phyloP scores from a whole-genome alignment of 1,140 invertebrate species.

The Dolichoris vasculosae region DNA sequence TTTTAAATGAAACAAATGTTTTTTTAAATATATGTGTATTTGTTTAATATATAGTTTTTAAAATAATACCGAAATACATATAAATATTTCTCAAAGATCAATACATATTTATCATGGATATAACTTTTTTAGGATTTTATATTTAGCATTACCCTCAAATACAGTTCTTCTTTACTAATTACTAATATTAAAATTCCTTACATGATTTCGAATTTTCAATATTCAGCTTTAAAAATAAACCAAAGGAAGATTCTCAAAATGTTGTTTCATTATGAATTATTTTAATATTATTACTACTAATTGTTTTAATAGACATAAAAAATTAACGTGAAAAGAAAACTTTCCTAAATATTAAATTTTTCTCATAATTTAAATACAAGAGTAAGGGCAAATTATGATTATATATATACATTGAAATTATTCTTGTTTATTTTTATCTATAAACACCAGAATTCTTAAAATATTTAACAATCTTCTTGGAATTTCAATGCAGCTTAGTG shows the following conservation, averaged over 20 bases:
- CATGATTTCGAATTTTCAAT: too few relatives aligned
- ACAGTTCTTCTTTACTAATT: too few relatives aligned
- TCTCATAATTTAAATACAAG: not conserved
- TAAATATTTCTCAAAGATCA: not conserved
- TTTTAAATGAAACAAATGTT: not conserved
- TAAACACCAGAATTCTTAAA: conserved; percentile 4
- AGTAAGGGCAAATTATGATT: not conserved
- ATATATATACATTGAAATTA: not conserved
- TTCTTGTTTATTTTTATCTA: conserved; percentile 2
- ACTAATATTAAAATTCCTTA: too few relatives aligned
- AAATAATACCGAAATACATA: not conserved
- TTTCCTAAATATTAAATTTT: not conserved
- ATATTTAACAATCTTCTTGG: conserved; percentile 20
- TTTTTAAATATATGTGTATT: not conserved
- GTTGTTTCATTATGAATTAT: not conserved
- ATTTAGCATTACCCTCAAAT: too few relatives aligned
- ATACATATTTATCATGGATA: too few relatives aligned
- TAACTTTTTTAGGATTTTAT: too few relatives aligned
- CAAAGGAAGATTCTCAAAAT: not conserved
- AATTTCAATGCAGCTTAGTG: not conserved
- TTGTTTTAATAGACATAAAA: not conserved
- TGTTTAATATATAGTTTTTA: not conserved
- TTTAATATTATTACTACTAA: not conserved
- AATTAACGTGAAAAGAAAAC: not conserved
- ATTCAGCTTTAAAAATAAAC: not conserved